Percentiles rank a stretch among this genome's conserved stretches.
These are phyloP conservation scores for Strix aluco DNA, from an alignment of 2,113 vertebrate genomes.

Conservation along the genomic window DNA sequence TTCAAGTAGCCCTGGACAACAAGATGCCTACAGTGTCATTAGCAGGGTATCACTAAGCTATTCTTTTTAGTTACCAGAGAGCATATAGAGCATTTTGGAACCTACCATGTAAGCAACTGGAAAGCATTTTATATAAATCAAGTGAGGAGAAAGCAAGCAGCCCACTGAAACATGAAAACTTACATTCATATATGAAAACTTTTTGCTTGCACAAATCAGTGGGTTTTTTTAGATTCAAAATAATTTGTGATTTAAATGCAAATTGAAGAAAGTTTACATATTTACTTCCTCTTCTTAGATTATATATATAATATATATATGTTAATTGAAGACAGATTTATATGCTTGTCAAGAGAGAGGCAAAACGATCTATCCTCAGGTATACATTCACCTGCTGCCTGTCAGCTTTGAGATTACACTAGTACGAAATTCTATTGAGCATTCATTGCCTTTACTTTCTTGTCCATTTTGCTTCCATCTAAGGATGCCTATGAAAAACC, in stretches of 20 bases:
- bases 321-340: not conserved
- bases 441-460: not conserved
- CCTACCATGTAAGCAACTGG: not conserved
- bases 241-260: constrained; percentile 1
- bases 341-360: not conserved
- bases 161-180: not conserved
- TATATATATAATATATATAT: not conserved
- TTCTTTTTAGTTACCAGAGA: not conserved
- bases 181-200: not conserved
- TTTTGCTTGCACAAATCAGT: not conserved
- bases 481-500: not conserved
- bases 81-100: not conserved
- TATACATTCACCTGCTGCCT: not conserved
- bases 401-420: not conserved
- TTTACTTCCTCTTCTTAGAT: not conserved
- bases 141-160: not conserved
- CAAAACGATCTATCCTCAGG: not conserved
- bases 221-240: not conserved
- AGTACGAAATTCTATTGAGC: not conserved
- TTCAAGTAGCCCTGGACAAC: not conserved
- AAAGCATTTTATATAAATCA: not conserved
- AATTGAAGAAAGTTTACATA: not conserved
- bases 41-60: not conserved
- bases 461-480: not conserved
- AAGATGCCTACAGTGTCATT: not conserved